Base-by-base conservation (phyloP, 2,888 invertebrate genomes). In the Schizotus pectinicornis region DNA sequence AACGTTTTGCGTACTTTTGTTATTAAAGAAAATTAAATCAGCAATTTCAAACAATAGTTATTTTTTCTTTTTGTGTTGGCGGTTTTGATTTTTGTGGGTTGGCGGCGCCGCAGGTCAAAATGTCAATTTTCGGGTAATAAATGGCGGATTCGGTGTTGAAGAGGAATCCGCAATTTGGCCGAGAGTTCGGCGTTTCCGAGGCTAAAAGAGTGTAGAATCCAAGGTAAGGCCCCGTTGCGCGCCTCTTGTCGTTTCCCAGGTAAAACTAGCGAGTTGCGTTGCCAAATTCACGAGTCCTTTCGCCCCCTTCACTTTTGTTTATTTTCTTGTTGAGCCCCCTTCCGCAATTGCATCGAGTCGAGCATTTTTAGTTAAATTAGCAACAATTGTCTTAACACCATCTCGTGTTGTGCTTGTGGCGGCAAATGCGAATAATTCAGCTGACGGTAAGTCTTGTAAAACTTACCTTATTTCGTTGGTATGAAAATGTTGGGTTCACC, bases 331-430 rank as follows among this genome's bases (percentile, higher is more conserved):
- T 51, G 50, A 38, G 9, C 35, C 45, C 32, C 30, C 55, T 56
- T 57, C 56, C 62, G 61, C 22, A 22, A 22, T 22, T 22, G 22
- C 13, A 39, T 39, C n/a, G 11, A 39, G 7, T 39, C 8, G 22
- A 39, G 8, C 8, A 39, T 8, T 39, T 12, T 13, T 12, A 39
- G 13, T 12, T 9, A 7, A 45, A 31, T 41, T 42, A 31, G 31
- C 13, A 30, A 11, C 30, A 36, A 30, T 8, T 12, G 2, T 3
- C 22, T 43, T 7, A 12, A 32, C 9, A 31, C 33, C 49, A 33
- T 50, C 33, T 50, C 58, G 62, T 58, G 61, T 61, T 63, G 65
- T 65, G 65, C 46, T 55, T 64, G 65, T 67, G 67, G 63, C 65
- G 66, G 64, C 42, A 65, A 52, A 47, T 57, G 51, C 32, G 35